Conservation (phyloP, 2,888 invertebrate genomes). For the Drosophila helvetica region DNA sequence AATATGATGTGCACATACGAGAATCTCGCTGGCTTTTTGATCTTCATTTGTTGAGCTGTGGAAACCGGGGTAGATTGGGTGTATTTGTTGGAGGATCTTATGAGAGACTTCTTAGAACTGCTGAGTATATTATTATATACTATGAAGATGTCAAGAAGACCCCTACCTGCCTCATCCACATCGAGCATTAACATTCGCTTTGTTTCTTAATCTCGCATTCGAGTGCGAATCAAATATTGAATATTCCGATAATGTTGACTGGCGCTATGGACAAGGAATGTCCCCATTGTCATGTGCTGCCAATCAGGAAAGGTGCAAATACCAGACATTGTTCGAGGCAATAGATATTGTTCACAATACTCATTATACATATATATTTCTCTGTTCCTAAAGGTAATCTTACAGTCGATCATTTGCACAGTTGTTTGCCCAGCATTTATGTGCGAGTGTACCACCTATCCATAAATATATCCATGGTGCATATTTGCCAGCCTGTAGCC, state of each 20-base stretch:
- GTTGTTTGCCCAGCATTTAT: constrained; percentile 16
- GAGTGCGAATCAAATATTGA: too few species aligned
- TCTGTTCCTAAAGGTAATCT: constrained; percentile 5
- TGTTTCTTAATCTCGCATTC: too few species aligned
- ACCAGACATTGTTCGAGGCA: too few species aligned
- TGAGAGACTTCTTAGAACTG: not conserved
- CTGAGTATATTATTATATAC: constrained; percentile 18
- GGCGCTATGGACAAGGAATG: too few species aligned
- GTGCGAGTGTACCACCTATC: constrained; percentile 12
- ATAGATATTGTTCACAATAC: too few species aligned
- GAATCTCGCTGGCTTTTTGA: constrained; percentile 44
- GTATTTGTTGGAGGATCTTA: constrained; percentile 7
- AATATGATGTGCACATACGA: constrained; percentile 47
- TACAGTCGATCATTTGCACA: constrained; percentile 1
- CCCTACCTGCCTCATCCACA: too few species aligned
- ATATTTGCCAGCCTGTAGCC: constrained; percentile 60
- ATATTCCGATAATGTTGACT: too few species aligned
- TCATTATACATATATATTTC: too few species aligned
- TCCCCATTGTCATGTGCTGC: too few species aligned
- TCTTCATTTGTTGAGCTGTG: constrained; percentile 18
- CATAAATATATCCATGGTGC: constrained; percentile 49
- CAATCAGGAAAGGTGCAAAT: too few species aligned
- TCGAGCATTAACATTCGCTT: too few species aligned
- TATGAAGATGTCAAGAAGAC: too few species aligned
- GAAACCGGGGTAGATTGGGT: not conserved